Evolutionary conservation across 1,140 invertebrate species (phyloP), one percentile per base, ranked within the genome.

Genomic region (Megathymus violae): DNA sequence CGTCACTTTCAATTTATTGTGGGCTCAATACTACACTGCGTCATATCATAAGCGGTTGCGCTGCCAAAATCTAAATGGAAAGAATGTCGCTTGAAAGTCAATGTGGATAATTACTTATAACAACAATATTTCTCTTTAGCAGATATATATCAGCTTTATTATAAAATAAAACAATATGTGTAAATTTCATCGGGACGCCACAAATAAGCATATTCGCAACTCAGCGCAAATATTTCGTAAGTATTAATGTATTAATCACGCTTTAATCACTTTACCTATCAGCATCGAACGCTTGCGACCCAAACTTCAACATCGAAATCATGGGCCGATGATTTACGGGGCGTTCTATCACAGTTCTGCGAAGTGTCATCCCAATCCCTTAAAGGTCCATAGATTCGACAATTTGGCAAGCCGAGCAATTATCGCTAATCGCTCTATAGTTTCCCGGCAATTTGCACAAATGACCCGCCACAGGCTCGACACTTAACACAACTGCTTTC

Each of bases 331-430:
- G 25, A 59, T 58, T 64, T 60, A 54, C 47, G 36, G 25, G 38
- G 15, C 47, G 7, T 60, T 65, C 46, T 60, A 38, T 65, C 63
- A 60, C 48, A 60, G 40, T 60, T 60, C 38, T 43, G 38, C 9
- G 17, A 43, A 52, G 51, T 43, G 54, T 25, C 40, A 60, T 60
- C 46, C 44, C 19, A 16, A 40, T 41, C 38, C 47, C 47, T 56
- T 61, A 61, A 69, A 76, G 68, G 72, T 77, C 62, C 62, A 74
- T 74, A 71, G 77, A 79, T 76, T 71, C 58, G 61, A 78, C 74
- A 65, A 81, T 84, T 88, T 69, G 76, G 76, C 67, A 76, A 80
- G 80, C 79, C 78, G 58, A 81, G 65, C 76, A 81, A 85, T 89
- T 84, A 87, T 69, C 75, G 62, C 76, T 87, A 85, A 89, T 85